Base-by-base conservation (phyloP, 2,113 vertebrate genomes). In the Pomatostomus ruficeps region DNA sequence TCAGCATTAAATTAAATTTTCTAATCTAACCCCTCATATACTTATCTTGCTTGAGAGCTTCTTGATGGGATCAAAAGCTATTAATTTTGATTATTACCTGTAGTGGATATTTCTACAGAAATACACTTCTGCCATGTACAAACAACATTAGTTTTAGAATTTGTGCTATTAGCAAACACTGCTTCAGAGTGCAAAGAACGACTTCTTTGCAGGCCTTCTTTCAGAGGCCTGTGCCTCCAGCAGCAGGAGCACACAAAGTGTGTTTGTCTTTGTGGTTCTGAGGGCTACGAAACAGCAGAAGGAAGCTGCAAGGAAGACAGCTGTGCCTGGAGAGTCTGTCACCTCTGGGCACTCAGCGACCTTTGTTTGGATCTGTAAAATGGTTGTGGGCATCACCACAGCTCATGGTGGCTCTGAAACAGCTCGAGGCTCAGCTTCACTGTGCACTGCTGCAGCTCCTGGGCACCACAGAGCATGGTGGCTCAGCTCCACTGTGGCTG, bases 1-100 rank as follows among this genome's bases (percentile, higher is more conserved):
- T 57, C 23, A 62, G 66, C 71, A 85, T 67, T 85, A 46, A 62
- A 80, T 88, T 91, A 92, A 63, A 75, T 68, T 79, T 95, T 88
- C 70, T 77, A 84, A 95, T 83, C 29, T 80, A 86, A 66, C 21
- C 48, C 19, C 54, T 88, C 75, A 62, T 22, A 72, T 40, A 76
- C 74, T 59, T 90, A 76, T 9, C 35, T 72, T 90, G 35, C 70
- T 88, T 70, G 59, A 71, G 38, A 83, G 29, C 36, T 88, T 72
- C 65, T 23, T 83, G 76, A 63, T 43, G 22, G n/a, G n/a, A 74
- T 66, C 12, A 54, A 85, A 68, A 80, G 38, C 68, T 57, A 54
- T 88, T 63, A 78, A 49, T 16, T 77, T 80, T 61, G 35, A 63
- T 73, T 91, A 79, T 87, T 68, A 94, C 26, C 35, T 46, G 7